Percentiles rank a stretch among this genome's conserved stretches.
Evolutionary conservation across 2,113 vertebrate species (phyloP).

Genomic region (Piliocolobus tephrosceles): DNA sequence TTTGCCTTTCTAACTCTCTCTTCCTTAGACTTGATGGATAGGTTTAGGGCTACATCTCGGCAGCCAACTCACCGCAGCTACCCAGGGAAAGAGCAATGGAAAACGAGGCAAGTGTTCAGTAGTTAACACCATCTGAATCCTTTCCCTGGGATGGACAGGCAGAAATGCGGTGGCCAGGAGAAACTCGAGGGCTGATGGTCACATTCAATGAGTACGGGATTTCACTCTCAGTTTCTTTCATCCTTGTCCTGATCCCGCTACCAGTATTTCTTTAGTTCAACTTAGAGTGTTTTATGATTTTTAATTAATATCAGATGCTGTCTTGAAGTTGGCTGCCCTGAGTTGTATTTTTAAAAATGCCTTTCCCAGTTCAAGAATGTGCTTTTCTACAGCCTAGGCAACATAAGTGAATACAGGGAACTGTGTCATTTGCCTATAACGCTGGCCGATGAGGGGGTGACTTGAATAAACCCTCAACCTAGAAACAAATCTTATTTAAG

Average conservation of each 20-base stretch:
- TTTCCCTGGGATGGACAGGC: conserved; percentile 33
- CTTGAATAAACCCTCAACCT: neutral
- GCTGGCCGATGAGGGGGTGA: neutral
- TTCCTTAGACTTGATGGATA: conserved; percentile 83
- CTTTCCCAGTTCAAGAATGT: neutral
- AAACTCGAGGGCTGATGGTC: neutral
- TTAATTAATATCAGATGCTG: conserved; percentile 50
- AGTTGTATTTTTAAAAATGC: conserved; percentile 48
- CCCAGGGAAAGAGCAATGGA: conserved; percentile 61
- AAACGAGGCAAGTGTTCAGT: neutral
- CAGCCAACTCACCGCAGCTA: conserved; percentile 75
- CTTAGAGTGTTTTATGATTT: conserved; percentile 34
- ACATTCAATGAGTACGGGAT: neutral
- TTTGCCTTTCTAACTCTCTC: conserved; percentile 86
- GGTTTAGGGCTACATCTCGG: conserved; percentile 77
- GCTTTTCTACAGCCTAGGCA: conserved; percentile 22
- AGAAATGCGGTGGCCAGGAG: neutral
- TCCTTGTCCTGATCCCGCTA: neutral
- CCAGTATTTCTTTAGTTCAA: conserved; percentile 47
- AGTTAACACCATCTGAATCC: neutral
- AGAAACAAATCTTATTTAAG: neutral
- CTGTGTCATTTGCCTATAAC: neutral
- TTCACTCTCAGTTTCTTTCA: conserved; percentile 19
- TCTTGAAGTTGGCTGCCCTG: conserved; percentile 24
- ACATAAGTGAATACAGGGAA: neutral